Evolutionary conservation across 2,113 vertebrate genomes (phyloP).

Genomic region (Puma concolor): DNA sequence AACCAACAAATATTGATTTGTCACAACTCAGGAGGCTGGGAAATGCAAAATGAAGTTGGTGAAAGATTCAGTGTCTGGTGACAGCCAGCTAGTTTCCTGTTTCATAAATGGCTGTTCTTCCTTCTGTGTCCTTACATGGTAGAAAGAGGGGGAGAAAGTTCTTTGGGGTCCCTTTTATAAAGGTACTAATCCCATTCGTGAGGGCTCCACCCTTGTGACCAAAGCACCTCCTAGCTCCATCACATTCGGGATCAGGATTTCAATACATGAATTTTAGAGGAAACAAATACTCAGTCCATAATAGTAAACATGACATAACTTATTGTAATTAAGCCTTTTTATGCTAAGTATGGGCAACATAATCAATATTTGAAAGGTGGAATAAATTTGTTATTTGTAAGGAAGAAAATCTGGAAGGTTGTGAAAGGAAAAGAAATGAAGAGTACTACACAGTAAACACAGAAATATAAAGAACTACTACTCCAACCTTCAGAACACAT

Average conservation of each 20-base stretch:
- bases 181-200: neutral
- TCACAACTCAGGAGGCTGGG: neutral
- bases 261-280: neutral
- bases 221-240: neutral
- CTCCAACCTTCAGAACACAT: neutral
- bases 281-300: neutral
- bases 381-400: neutral
- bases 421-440: conserved; percentile 12
- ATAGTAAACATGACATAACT: neutral
- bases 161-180: neutral
- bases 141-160: neutral
- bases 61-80: neutral
- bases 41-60: neutral
- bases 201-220: neutral
- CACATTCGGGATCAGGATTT: neutral
- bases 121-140: neutral
- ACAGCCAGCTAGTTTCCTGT: neutral
- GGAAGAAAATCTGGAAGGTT: neutral
- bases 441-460: neutral
- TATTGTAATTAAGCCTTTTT: neutral
- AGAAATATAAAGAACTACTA: neutral
- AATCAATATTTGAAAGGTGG: neutral
- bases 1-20: neutral
- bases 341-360: neutral
- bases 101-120: neutral